Evolutionary conservation across 2,113 vertebrate genomes (phyloP), one percentile per base, ranked within the genome.

Genomic region (Cinclus cinclus): DNA sequence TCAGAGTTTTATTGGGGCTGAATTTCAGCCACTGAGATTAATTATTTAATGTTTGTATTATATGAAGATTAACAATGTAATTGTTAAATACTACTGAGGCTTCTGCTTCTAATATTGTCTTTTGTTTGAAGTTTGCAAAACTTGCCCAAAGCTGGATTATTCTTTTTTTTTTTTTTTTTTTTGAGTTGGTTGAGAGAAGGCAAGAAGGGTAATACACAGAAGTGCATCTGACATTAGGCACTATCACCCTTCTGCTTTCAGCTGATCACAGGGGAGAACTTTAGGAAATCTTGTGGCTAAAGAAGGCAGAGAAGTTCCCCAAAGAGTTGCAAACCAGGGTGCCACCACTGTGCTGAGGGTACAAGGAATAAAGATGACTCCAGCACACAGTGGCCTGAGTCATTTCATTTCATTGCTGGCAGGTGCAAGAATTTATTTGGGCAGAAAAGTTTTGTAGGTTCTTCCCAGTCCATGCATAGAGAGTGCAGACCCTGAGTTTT

Each of bases 1-100:
- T 78, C 59, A 52, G 56, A 60, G 75, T 83, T 88, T 85, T 85
- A 62, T 49, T 18, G 1, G 49, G 41, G 31, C 49, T 89, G 41
- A 87, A 68, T 76, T 92, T 92, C 44, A 86, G 52, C 17, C 52
- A 13, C 39, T 23, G 49, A 78, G 44, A 81, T 90, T 67, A 86
- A 90, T 65, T 89, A 49, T 74, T 84, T 84, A 71, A 76, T 53
- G 13, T 58, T 76, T 65, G n/a, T 65, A n/a, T 37, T 52, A 25
- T 55, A 33, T 30, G 46, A 69, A 85, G 62, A 35, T 90, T 82
- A 92, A 71, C 71, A 76, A 64, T 15, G 30, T 59, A 64, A 89
- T 64, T 78, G 33, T 53, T 62, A 56, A 68, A 4, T 16, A 11
- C 35, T 82, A 33, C 13, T 56, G 85, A 89, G 59, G 63, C 35